Base-by-base conservation (phyloP, 2,113 vertebrate genomes). In the Callocephalon fimbriatum region DNA sequence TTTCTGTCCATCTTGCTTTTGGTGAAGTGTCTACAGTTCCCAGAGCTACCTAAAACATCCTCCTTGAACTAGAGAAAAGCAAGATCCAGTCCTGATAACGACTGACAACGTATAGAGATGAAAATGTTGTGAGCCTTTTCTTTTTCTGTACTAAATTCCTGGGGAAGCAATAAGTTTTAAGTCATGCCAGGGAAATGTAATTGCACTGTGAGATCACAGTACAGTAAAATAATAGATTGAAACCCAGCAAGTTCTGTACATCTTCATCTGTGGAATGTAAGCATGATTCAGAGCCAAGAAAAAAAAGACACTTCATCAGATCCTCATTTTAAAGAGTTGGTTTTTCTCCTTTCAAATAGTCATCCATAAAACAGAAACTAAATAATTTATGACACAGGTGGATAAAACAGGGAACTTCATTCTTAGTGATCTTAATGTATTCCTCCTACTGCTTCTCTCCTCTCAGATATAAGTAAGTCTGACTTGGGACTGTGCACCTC, bases 221-320 rank as follows among this genome's bases (percentile, higher is more conserved):
- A 56, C 68, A 79, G 80, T 71, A 78, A 96, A 94, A 96, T 65
- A 95, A 96, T 91, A 81, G 84, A 95, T 85, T 94, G 93, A 96
- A 95, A 93, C 19, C 42, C 93, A 95, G 89, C 86, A 72, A 89
- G 84, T 94, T 95, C 86, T 74, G 86, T 87, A 95, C 89, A 84
- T 96, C 95, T 97, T 95, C 91, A 95, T 96, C 93, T 81, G 65
- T 40, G 59, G 73, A 93, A 89, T 50, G 61, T 32, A 86, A 87
- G 86, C 35, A 5, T 94, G 96, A 94, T 93, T 96, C 93, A 96
- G 93, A 96, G 94, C 91, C 95, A 96, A 93, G 94, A 71, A 93
- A 95, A 95, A 91, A 93, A 90, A 86, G 78, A 90, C 45, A 79
- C 85, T 96, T 93, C 67, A 95, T 96, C 95, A 93, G 86, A 80